phyloP scores from a whole-genome alignment of 1,140 invertebrate species.

The Anoplophora glabripennis region DNA sequence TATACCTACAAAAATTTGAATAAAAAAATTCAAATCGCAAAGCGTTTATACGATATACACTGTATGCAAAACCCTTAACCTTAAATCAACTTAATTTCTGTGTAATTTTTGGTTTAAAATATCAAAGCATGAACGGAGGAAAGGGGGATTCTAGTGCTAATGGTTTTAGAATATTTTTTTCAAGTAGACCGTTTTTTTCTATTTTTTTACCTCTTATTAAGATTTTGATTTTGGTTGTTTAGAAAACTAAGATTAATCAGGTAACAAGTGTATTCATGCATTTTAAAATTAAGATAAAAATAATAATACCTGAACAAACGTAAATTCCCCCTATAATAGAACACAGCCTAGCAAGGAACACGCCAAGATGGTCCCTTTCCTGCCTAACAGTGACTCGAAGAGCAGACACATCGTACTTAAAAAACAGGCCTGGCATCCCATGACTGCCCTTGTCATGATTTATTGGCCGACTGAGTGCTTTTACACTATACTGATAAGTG shows the following conservation, averaged over 20 bases:
- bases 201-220: not conserved
- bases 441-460: slow-evolving; percentile 75
- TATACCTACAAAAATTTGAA: slow-evolving; percentile 44
- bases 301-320: slow-evolving; percentile 67
- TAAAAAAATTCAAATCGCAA: not conserved
- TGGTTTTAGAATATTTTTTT: no score
- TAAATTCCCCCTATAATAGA: slow-evolving; percentile 89
- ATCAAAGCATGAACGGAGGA: no score
- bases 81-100: no score
- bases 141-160: no score
- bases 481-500: slow-evolving; percentile 92
- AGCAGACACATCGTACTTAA: slow-evolving; percentile 91
- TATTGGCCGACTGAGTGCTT: slow-evolving; percentile 78
- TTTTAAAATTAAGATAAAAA: not conserved
- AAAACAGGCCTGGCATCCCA: slow-evolving; percentile 89
- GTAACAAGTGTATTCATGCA: not conserved
- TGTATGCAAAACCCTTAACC: no score
- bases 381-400: slow-evolving; percentile 83
- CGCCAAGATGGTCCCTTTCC: slow-evolving; percentile 72
- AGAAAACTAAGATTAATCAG: no score
- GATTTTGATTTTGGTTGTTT: not conserved
- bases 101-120: no score
- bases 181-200: no score
- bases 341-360: slow-evolving; percentile 83
- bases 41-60: not conserved